Conservation (phyloP, 2,113 vertebrate species). For the Leucopsar rothschildi region DNA sequence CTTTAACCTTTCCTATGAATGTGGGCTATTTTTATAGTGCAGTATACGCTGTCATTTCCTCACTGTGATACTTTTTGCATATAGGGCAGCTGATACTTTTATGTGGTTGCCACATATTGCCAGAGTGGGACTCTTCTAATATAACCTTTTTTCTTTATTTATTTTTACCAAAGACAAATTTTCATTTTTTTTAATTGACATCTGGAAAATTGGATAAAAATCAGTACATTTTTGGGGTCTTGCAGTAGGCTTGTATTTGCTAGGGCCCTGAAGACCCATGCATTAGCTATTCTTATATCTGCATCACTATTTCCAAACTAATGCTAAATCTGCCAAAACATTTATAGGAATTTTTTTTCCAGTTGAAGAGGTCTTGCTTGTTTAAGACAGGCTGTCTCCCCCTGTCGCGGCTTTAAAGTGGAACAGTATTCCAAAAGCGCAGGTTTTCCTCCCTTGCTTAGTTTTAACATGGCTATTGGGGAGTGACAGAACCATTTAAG, state of each 20-base stretch:
- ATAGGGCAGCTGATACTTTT: not conserved
- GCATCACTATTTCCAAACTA: not conserved
- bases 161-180: not conserved
- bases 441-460: not conserved
- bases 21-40: not conserved
- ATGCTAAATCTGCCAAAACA: not conserved
- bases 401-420: accelerated
- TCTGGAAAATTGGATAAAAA: not conserved
- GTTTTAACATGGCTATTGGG: not conserved
- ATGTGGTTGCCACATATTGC: not conserved
- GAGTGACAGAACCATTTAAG: not conserved
- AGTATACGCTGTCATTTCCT: not conserved
- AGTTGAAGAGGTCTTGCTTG: not conserved
- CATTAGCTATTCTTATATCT: not conserved
- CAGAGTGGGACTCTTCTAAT: not conserved
- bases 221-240: not conserved
- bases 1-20: not conserved
- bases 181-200: not conserved
- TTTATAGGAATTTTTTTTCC: not conserved
- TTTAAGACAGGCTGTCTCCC: not conserved
- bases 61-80: not conserved
- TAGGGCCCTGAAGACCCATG: not conserved
- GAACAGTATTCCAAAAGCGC: not conserved
- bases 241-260: not conserved
- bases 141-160: not conserved